Percentiles rank a stretch among this genome's conserved stretches.
These are phyloP conservation scores for Oostethus manadensis DNA, from an alignment of 2,113 vertebrate species.

Conservation along the genomic window DNA sequence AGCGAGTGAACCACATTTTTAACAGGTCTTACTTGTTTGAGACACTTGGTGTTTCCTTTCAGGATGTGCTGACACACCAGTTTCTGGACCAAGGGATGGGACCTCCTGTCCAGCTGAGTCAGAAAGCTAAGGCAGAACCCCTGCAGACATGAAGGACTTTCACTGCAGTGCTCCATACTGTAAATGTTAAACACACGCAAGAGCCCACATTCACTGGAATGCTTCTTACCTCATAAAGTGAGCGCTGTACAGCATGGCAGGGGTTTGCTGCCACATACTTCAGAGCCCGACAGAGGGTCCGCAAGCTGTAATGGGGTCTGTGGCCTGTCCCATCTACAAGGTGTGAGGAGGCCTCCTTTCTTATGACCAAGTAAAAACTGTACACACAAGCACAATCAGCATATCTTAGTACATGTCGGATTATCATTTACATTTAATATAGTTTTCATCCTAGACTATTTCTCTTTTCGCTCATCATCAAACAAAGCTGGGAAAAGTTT, in stretches of 20 bases:
- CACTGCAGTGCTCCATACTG: background rate
- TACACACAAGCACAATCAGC: background rate
- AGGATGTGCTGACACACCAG: conserved; percentile 86
- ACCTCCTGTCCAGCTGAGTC: conserved; percentile 88
- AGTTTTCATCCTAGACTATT: too few species aligned
- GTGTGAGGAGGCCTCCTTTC: conserved; percentile 76
- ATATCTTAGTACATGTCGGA: background rate
- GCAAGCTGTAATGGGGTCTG: conserved; percentile 91
- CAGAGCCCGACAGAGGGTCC: conserved; percentile 89
- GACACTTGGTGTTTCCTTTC: conserved; percentile 81
- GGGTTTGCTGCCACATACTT: conserved; percentile 84
- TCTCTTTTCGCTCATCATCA: too few species aligned
- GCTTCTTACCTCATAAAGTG: conserved; percentile 85
- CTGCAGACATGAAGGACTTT: conserved; percentile 54
- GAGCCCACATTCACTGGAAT: background rate
- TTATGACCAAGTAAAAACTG: conserved; percentile 88
- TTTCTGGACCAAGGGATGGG: conserved; percentile 87
- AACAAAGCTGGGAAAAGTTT: too few species aligned
- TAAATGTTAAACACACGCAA: background rate
- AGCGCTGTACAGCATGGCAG: conserved; percentile 83
- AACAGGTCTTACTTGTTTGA: conserved; percentile 79
- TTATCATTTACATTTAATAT: too few species aligned
- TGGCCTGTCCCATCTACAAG: conserved; percentile 89
- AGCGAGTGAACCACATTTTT: background rate
- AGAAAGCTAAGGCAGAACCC: conserved; percentile 96